Conservation (phyloP, 2,888 invertebrate species). For the Heliconius charithonia region DNA sequence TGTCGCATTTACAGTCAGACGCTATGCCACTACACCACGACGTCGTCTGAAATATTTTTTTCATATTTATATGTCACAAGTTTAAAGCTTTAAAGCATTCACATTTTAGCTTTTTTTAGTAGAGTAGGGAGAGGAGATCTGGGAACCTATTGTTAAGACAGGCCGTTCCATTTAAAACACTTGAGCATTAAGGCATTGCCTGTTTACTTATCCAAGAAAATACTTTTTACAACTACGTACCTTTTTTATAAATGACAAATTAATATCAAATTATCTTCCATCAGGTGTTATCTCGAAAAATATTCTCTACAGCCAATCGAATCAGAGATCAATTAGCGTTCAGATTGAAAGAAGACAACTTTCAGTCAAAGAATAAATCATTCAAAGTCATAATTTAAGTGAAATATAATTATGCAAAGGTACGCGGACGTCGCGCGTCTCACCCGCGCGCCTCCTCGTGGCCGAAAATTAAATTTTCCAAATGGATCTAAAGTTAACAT, state of each 20-base stretch:
- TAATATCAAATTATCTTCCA: not conserved
- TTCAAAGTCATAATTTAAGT: conserved; percentile 72
- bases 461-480: conserved; percentile 73
- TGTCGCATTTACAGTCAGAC: not conserved
- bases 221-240: not conserved
- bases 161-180: no score
- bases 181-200: no score
- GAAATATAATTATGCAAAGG: conserved; percentile 70
- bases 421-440: conserved; percentile 50
- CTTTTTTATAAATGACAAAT: not conserved
- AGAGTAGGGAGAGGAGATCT: no score
- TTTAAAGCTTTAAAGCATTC: no score
- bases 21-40: no score
- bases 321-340: conserved; percentile 36
- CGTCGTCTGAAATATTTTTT: no score
- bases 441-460: conserved; percentile 50
- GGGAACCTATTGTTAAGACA: no score
- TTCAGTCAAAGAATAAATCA: conserved; percentile 66
- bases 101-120: no score
- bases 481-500: conserved; percentile 73
- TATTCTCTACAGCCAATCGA: conserved; percentile 13
- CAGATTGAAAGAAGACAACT: conserved; percentile 53
- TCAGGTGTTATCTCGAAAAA: not conserved
- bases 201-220: not conserved
- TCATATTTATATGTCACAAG: no score